phyloP scores from a whole-genome alignment of 2,888 invertebrate species.

The Clanis bilineata region DNA sequence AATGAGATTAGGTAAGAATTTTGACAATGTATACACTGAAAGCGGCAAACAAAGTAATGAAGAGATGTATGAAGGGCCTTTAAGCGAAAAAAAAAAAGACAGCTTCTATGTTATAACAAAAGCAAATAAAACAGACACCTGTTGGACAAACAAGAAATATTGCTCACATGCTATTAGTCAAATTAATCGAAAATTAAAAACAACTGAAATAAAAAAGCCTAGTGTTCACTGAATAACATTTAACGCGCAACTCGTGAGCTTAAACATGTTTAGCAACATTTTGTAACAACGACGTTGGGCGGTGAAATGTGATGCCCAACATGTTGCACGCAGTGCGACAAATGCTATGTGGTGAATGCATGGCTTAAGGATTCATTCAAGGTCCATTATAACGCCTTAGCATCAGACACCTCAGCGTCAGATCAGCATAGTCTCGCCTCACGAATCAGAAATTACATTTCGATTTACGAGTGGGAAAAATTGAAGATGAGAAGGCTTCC shows the following conservation, averaged over 20 bases:
- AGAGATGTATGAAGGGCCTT: background rate
- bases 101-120: background rate
- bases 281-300: background rate
- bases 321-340: no score
- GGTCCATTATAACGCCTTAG: no score
- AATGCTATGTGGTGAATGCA: no score
- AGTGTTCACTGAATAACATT: background rate
- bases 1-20: no score
- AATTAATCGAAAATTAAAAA: conserved; percentile 12
- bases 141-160: background rate
- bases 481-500: no score
- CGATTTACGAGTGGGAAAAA: no score
- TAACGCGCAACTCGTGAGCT: background rate
- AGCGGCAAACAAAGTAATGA: background rate
- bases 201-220: background rate
- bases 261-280: background rate
- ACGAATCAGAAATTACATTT: no score
- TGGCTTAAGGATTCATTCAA: no score
- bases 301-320: background rate
- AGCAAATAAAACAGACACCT: conserved; percentile 2
- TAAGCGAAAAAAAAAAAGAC: background rate
- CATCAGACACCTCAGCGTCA: no score
- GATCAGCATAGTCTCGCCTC: no score
- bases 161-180: conserved; percentile 13
- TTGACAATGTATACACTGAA: no score